Base-by-base conservation (phyloP, 2,888 invertebrate species). In the Agonopterix alstromeriana region DNA sequence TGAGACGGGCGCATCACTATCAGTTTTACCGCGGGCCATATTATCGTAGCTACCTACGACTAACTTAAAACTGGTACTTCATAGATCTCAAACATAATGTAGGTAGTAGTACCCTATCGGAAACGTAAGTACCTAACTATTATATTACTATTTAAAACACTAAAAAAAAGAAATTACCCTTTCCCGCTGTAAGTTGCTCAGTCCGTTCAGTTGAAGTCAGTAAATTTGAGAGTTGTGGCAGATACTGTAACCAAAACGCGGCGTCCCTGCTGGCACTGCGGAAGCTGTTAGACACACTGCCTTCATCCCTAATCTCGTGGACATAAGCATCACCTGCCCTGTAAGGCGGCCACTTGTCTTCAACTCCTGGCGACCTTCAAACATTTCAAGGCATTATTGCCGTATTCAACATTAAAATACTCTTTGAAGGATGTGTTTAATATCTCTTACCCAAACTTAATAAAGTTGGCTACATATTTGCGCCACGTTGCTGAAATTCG, bases 291-390 rank as follows among this genome's bases (percentile, higher is more conserved):
- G 49, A 48, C 9, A 36, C 38, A 36, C 49, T 54, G 17, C 49
- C 53, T 27, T 52, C 54, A 42, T 66, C 65, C 10, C 73, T 75
- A 46, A 91, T 79, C 54, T 88, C 77, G 64, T 88, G 85, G 44
- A 91, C 77, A 53, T 89, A 80, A 41, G 82, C 80, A 55, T 90
- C 88, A 4, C 82, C 81, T 10, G 78, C 65, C 56, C 82, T 88
- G 64, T 93, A 93, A 12, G 90, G 89, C 53, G 84, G 79, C 94
- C 94, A 94, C 9, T 81, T 77, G 44, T 90, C 87, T 52, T 86
- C 83, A 38, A 80, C 76, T 10, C 90, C 90, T 11, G 93, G 93
- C 60, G 91, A 91, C 11, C 92, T 92, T 49, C 46, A 57, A 66
- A 5, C 5, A 27, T 27, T 27, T 27, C 27, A 27, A 27, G 7